Base-by-base conservation (phyloP, 2,113 vertebrate genomes). In the Scartelaos histophorus region DNA sequence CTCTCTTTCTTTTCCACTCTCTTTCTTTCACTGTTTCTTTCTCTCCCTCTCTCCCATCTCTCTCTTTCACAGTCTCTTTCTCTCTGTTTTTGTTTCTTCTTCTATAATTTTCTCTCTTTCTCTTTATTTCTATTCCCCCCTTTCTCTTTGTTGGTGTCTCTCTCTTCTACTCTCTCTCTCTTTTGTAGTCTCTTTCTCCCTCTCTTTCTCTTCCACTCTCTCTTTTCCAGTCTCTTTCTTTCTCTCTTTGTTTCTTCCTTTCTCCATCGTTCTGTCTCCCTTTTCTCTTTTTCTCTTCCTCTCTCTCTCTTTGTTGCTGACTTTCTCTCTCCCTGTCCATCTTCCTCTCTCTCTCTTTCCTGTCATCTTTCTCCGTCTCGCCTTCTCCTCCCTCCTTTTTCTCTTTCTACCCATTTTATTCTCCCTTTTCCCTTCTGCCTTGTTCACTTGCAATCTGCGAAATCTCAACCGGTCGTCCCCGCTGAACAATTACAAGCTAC, bases 401-500 rank as follows among this genome's bases (percentile, higher is more conserved):
- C 15, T 79, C 79, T 88, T 86, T 49, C 83, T 74, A 10, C n/a
- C 19, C 51, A 54, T 54, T 54, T 54, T 54, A 54, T 21, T n/a
- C n/a, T 54, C 51, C 21, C 2, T 54, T 82, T 86, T 83, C 46
- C 21, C 71, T 76, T 81, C 82, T 88, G 88, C 80, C 90, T 75
- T 75, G 57, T 81, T 75, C 87, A 75, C 34, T 88, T 84, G 87
- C 89, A 78, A 91, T 86, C 87, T 87, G 87, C 78, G 84, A 91
- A 90, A 93, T 94, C 89, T 92, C 93, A 92, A 93, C 89, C 91
- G 89, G 88, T 84, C 84, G 92, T 94, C 94, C 94, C 94, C 87
- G 89, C 92, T 85, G 95, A 97, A 95, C 96, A 95, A 94, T 97
- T 96, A 95, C 94, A 93, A 93, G 92, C 95, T 94, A 90, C 94